A percentile compares a stretch with the other conserved stretches of the same genome.
Evolutionary conservation across 2,888 invertebrate genomes (phyloP).

Genomic region (Ametastegia equiseti): DNA sequence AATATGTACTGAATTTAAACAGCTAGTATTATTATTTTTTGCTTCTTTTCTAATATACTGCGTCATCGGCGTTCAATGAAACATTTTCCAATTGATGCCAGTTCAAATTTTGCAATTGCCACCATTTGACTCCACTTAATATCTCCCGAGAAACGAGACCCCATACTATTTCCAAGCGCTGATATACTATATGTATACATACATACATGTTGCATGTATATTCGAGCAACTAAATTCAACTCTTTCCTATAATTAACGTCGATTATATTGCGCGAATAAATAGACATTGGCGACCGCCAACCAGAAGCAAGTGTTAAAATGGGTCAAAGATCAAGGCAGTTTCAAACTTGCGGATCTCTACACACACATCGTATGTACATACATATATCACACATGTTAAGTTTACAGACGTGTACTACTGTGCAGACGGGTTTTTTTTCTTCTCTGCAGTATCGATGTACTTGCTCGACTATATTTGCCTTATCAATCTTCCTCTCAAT

Average conservation of each 20-base stretch:
- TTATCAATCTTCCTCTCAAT: background rate
- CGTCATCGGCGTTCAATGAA: slow-evolving; percentile 58
- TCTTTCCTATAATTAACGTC: background rate
- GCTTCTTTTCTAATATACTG: slow-evolving; percentile 53
- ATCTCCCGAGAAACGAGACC: slow-evolving; percentile 12
- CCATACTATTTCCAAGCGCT: background rate
- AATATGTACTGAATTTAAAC: background rate
- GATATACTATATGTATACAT: too few relatives aligned
- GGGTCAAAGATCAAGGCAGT: slow-evolving; percentile 29
- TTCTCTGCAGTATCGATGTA: background rate
- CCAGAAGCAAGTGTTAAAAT: background rate
- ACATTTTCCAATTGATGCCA: slow-evolving; percentile 63
- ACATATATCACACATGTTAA: too few relatives aligned
- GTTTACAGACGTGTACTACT: background rate
- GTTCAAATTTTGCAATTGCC: slow-evolving; percentile 64
- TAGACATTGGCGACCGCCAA: background rate
- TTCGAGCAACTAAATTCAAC: slow-evolving; percentile 11
- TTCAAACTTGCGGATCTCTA: background rate
- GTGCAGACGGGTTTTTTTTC: background rate
- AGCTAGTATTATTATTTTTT: background rate
- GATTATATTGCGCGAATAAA: slow-evolving; percentile 17
- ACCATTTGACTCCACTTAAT: slow-evolving; percentile 65
- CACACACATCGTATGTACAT: background rate
- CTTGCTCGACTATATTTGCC: background rate
- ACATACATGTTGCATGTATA: too few relatives aligned